Conservation (phyloP, 2,113 vertebrate genomes). For the Clupea harengus region DNA sequence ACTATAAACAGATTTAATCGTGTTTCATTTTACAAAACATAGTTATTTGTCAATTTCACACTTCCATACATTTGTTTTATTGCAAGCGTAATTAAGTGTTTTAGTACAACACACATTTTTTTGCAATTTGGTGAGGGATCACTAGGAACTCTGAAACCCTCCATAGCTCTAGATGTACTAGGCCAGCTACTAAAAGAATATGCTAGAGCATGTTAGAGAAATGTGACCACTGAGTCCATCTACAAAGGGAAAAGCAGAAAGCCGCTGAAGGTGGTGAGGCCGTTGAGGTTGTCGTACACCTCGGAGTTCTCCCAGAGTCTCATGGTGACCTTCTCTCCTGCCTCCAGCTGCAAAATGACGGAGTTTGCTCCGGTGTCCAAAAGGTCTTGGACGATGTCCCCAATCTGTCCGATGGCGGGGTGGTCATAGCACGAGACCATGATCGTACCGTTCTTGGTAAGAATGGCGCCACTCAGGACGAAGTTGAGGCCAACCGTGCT, state of each 20-base stretch:
- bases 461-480: constrained; percentile 28
- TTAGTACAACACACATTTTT: too few species aligned
- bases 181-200: too few species aligned
- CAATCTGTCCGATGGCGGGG: too few species aligned
- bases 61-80: too few species aligned
- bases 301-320: constrained; percentile 41
- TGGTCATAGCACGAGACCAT: constrained; percentile 39
- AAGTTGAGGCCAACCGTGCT: constrained; percentile 31
- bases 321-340: constrained; percentile 28
- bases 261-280: constrained; percentile 51
- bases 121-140: too few species aligned
- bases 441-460: constrained; percentile 20
- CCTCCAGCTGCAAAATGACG: constrained; percentile 27
- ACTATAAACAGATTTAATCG: too few species aligned
- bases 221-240: background rate
- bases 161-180: too few species aligned
- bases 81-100: too few species aligned
- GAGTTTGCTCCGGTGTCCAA: constrained; percentile 38
- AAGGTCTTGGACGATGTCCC: background rate
- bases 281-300: constrained; percentile 48
- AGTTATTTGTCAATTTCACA: too few species aligned
- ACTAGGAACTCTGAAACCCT: too few species aligned
- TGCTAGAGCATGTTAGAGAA: too few species aligned
- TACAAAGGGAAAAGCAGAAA: constrained; percentile 44
- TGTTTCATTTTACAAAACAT: too few species aligned